Evolutionary conservation across 2,797 vertebrate genomes (phyloP), one percentile per base, ranked within the genome.

Genomic region (Odontamblyopus rebecca): DNA sequence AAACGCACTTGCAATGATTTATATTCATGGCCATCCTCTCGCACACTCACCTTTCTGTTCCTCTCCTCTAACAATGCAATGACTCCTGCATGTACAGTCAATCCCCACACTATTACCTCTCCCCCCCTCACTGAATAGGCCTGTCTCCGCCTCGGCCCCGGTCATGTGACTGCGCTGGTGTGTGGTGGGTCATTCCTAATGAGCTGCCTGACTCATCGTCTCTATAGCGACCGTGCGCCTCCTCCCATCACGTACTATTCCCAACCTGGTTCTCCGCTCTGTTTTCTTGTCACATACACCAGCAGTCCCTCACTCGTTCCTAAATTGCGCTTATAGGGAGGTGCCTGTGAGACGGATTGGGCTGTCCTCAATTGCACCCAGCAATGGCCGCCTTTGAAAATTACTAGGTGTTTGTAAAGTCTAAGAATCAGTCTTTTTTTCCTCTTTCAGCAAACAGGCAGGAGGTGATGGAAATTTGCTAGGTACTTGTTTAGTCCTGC

Each of bases 171-270:
- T 38, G 41, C 62, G 81, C 70, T 76, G 77, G 89, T 83, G 86
- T 82, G 88, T 82, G 85, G 89, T 86, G 85, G 87, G 88, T 91
- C 88, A 90, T 89, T 87, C 82, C 79, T 93, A 92, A 92, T 92
- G 89, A 92, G 87, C 88, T 89, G 85, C 82, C 87, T 89, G 86
- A 85, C 84, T 86, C 83, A 78, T 82, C 74, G 86, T 91, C 86
- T 89, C 91, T 89, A 92, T 91, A 89, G 89, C 83, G 86, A 92
- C 89, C n/a, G 32, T 56, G 69, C 82, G 72, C 71, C 38, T 48
- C 71, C 73, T 71, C 74, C 71, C 73, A 72, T 71, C 79, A 16
- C 57, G 57, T 67, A 75, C 72, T 67, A 73, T 77, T 82, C 68
- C 59, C 78, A 73, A 81, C 63, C 77, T 69, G 77, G 29, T 11